Percentiles rank a stretch among this genome's conserved stretches.
Conservation (phyloP, 2,888 invertebrate species). For the Sepiola atlantica region DNA sequence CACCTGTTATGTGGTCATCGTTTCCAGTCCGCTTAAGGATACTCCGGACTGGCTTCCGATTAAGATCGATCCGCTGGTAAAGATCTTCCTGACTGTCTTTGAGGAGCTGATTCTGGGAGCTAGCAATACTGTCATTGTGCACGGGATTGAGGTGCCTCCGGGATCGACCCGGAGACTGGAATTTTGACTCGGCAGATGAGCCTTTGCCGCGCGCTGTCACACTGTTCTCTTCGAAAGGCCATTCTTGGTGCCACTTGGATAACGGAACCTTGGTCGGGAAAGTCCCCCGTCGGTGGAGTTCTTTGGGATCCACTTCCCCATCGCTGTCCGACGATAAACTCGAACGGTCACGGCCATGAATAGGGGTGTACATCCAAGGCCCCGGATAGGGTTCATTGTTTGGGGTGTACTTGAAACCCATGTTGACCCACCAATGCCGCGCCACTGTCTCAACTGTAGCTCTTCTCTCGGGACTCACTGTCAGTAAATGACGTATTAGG, state of each 20-base stretch:
- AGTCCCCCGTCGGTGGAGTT: conserved; percentile 51
- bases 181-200: neutral
- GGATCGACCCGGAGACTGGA: conserved; percentile 6
- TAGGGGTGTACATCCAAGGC: conserved; percentile 57
- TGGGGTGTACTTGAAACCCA: conserved; percentile 66
- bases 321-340: conserved; percentile 62
- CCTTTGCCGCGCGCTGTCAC: conserved; percentile 46
- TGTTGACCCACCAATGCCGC: conserved; percentile 96
- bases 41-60: conserved; percentile 66
- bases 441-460: conserved; percentile 96
- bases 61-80: conserved; percentile 65
- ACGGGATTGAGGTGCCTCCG: neutral
- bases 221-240: conserved; percentile 50
- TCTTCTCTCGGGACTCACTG: conserved; percentile 90
- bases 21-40: conserved; percentile 65
- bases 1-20: conserved; percentile 61
- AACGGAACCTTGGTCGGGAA: conserved; percentile 57
- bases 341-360: conserved; percentile 45
- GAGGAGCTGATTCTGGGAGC: neutral
- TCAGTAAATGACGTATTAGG: conserved; percentile 93
- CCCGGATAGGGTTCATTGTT: conserved; percentile 60
- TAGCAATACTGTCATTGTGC: neutral
- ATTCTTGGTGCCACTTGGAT: conserved; percentile 53
- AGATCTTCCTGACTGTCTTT: conserved; percentile 42
- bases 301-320: conserved; percentile 55